Conservation (phyloP, 2,797 vertebrate genomes). For the Nyctalus aviator region DNA sequence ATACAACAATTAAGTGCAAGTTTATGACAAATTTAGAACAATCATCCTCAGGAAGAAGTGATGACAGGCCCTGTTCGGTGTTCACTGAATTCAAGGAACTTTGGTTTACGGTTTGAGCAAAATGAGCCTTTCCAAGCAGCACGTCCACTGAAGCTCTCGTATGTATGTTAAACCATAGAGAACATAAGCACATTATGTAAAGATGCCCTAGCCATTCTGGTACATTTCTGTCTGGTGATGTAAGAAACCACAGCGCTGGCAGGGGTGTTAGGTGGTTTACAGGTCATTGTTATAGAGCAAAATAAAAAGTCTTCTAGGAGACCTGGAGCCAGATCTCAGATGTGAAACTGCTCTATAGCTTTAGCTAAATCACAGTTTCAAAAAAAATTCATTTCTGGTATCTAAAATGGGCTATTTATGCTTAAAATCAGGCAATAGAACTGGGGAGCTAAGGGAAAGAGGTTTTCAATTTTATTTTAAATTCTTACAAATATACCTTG, state of each 20-base stretch:
- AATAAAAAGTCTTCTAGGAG: background rate
- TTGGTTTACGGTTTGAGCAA: background rate
- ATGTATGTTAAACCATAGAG: background rate
- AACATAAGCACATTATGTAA: no score
- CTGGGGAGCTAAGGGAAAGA: background rate
- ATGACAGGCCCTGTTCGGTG: no score
- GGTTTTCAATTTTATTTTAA: background rate
- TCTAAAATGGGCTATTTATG: background rate
- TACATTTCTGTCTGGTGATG: background rate
- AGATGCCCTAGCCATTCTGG: background rate
- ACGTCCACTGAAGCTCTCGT: background rate
- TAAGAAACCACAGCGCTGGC: background rate
- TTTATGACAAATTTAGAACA: background rate
- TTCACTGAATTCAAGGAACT: background rate
- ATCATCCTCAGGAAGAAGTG: background rate
- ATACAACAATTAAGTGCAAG: background rate
- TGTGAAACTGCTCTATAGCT: background rate
- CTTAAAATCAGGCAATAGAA: background rate
- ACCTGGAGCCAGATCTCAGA: background rate
- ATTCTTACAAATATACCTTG: background rate
- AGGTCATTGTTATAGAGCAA: rapidly evolving
- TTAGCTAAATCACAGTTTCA: background rate
- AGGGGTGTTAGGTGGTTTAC: background rate
- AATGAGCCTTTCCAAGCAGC: background rate
- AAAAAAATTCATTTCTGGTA: background rate